Base-by-base conservation (phyloP, 1,140 invertebrate species). In the Drosophila busckii region DNA sequence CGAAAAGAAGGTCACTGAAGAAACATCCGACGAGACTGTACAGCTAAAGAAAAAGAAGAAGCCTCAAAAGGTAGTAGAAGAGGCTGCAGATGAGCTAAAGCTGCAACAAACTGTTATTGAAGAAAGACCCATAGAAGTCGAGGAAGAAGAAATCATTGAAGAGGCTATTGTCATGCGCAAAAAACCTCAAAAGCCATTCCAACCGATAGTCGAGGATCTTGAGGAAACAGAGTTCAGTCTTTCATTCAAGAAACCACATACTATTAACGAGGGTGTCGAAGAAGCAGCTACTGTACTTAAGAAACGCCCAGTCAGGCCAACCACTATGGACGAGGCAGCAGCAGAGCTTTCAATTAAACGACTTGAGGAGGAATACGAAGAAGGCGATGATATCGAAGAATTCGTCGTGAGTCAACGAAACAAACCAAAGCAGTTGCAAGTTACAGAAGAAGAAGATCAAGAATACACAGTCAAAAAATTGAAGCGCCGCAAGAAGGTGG, bases 401-500 rank as follows among this genome's bases (percentile, higher is more conserved):
- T 86, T 85, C 67, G 53, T 88, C 2, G 73, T 84, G 0, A 76
- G 86, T 7, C 82, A 82, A 50, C 85, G 84, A 7, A 32, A 25
- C 3, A 87, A 85, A 48, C 65, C 58, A 4, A 86, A 82, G 10
- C 76, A 70, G 15, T 41, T 86, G 25, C 90, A 91, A 59, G 87
- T 90, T 29, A 89, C 90, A 17, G 92, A 94, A 85, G 93, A 94
- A 87, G 90, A 91, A 41, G 89, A 90, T 48, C 91, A 94, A 85
- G 93, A 93, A 88, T 88, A 93, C 8, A 94, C 92, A 3, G 89
- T 94, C 12, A 92, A 93, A 69, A 93, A 93, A 80, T 84, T 93
- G 34, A 92, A 91, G 50, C 90, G 90, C 15, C 88, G 90, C 34
- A 90, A 90, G 78, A 86, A 90, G 60, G 89, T 90, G 28, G 89